Base-by-base conservation (phyloP, 2,113 vertebrate species). In the chimpanzee (Pan troglodytes) region DNA sequence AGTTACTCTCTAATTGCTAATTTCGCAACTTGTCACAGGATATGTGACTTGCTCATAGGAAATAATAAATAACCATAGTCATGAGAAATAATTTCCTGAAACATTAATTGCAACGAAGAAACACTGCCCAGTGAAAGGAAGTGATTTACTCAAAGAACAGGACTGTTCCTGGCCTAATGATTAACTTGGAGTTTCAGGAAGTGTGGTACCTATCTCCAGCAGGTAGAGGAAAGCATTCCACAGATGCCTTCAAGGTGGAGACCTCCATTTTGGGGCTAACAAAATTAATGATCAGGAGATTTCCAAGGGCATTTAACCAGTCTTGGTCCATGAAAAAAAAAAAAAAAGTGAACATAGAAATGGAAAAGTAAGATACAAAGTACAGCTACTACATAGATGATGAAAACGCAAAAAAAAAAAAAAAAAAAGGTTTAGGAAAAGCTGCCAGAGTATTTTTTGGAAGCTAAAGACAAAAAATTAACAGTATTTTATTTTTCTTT, bases 61-160 rank as follows among this genome's bases (percentile, higher is more conserved):
- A 99, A 98, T 98, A 98, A 97, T 98, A 98, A 98, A 97, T 98
- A 98, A 97, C 68, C 57, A 16, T 87, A 97, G 89, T 95, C 97
- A 96, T 23, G 35, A 93, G 97, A 97, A 98, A 98, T 38, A 25
- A 98, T 94, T 99, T 99, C 98, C 98, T 98, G 92, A 93, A 92
- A 97, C 93, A 95, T 97, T 97, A 96, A 97, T 97, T 98, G 97
- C 97, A 97, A 45, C 96, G 78, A 83, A 96, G 82, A 96, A 98
- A 93, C 38, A 68, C 48, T 92, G 96, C 81, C 85, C 73, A 97
- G n/a, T 79, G 89, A 96, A 97, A 97, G 98, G 97, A 98, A 98
- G 98, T 95, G 8, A 92, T 97, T 95, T 97, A 27, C 97, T 98
- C 97, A 97, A 98, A 97, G 81, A 96, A 52, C 40, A 78, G 90